phyloP scores from a whole-genome alignment of 2,797 vertebrate species.

The Oryzias sinensis region DNA sequence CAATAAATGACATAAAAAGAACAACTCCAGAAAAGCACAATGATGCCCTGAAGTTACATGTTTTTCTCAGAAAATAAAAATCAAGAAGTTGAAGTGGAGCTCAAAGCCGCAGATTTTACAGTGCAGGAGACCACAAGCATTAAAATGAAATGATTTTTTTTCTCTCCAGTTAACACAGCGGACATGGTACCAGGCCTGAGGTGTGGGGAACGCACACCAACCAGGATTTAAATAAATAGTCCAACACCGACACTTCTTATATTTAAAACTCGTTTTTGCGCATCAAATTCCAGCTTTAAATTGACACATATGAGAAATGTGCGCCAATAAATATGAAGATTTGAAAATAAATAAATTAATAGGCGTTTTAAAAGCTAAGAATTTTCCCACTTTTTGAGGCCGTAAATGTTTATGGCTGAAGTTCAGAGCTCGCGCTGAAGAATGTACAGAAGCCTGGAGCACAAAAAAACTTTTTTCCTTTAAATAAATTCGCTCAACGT shows the following conservation, averaged over 20 bases:
- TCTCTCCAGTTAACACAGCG: too few relatives aligned
- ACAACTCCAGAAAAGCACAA: background rate
- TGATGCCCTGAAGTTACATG: background rate
- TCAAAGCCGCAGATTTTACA: background rate
- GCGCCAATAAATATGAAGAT: slow-evolving; percentile 33
- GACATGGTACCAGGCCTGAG: too few relatives aligned
- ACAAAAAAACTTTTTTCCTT: background rate
- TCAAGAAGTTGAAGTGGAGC: background rate
- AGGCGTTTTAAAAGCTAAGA: slow-evolving; percentile 41
- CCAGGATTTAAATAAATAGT: background rate
- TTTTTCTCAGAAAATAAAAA: background rate
- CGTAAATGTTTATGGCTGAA: slow-evolving; percentile 67
- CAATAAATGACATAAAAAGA: background rate
- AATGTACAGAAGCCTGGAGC: slow-evolving; percentile 19
- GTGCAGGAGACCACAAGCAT: background rate
- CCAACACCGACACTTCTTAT: background rate
- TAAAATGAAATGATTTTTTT: background rate
- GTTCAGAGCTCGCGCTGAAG: slow-evolving; percentile 48
- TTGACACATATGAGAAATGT: slow-evolving; percentile 28
- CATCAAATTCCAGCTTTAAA: slow-evolving; percentile 12
- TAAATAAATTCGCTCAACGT: slow-evolving; percentile 10
- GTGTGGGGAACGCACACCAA: background rate
- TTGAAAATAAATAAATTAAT: slow-evolving; percentile 9
- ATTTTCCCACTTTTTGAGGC: slow-evolving; percentile 67
- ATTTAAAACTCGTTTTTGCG: background rate